These are phyloP conservation scores for Aphis craccivora DNA, from an alignment of 1,140 invertebrate species.

Conservation along the genomic window DNA sequence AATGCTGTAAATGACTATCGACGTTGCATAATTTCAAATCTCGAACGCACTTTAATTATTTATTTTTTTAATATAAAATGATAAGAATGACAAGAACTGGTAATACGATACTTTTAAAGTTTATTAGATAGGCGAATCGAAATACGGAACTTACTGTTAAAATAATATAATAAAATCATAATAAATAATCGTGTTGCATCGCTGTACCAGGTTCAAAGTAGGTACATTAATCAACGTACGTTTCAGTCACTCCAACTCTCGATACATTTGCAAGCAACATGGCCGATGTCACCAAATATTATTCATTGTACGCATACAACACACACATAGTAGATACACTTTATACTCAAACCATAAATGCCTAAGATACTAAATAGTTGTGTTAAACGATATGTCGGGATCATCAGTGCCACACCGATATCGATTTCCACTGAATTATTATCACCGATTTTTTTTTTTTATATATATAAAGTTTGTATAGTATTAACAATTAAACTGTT, in stretches of 20 bases:
- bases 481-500: neutral
- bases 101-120: neutral
- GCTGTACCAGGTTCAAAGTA: neutral
- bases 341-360: neutral
- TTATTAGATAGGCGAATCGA: neutral
- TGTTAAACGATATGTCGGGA: neutral
- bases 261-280: neutral
- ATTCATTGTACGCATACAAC: neutral
- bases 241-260: neutral
- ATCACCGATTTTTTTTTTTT: neutral
- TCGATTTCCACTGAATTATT: neutral
- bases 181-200: neutral
- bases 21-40: neutral
- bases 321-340: neutral
- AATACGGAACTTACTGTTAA: neutral
- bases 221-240: neutral
- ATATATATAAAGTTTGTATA: neutral
- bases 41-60: too few species aligned
- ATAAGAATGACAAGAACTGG: neutral
- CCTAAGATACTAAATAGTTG: neutral
- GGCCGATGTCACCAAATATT: neutral
- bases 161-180: neutral
- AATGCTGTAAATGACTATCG: neutral
- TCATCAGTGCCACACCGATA: neutral
- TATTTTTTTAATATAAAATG: neutral